These are phyloP conservation scores for Xanthia togata DNA, from an alignment of 2,888 invertebrate genomes.

Conservation along the genomic window DNA sequence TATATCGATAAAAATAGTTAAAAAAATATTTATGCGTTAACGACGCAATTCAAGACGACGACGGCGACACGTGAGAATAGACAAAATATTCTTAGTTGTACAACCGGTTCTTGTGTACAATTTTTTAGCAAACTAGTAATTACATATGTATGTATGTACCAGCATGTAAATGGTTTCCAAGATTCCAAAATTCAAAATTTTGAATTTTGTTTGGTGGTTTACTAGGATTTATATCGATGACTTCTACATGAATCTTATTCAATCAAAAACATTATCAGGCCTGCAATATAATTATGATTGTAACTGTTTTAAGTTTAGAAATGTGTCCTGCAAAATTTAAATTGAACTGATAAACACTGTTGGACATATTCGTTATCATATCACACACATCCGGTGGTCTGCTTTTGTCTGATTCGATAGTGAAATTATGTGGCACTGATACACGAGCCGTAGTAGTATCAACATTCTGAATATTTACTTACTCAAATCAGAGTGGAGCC, in stretches of 20 bases:
- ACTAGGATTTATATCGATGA: not conserved
- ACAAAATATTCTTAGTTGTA: not conserved
- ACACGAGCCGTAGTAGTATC: not conserved
- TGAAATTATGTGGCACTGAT: constrained; percentile 5
- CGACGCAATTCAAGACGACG: not conserved
- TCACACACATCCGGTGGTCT: constrained; percentile 43
- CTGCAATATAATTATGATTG: not conserved
- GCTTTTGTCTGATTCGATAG: constrained; percentile 42
- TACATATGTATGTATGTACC: not conserved
- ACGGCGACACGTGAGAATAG: not conserved
- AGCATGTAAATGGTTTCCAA: not conserved
- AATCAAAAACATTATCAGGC: not conserved
- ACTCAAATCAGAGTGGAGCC: not conserved
- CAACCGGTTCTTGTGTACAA: constrained; percentile 21
- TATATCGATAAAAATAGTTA: not conserved
- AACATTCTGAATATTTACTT: not conserved
- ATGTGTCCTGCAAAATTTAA: constrained; percentile 16
- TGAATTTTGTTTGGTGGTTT: not conserved
- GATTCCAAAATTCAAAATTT: too few relatives aligned
- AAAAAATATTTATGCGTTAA: not conserved
- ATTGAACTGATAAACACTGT: constrained; percentile 34
- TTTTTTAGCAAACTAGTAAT: constrained; percentile 11
- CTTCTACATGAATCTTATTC: too few relatives aligned
- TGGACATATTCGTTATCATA: constrained; percentile 48
- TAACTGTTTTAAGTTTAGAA: not conserved